Conservation (phyloP, 1,140 invertebrate genomes). For the Planococcus citri region DNA sequence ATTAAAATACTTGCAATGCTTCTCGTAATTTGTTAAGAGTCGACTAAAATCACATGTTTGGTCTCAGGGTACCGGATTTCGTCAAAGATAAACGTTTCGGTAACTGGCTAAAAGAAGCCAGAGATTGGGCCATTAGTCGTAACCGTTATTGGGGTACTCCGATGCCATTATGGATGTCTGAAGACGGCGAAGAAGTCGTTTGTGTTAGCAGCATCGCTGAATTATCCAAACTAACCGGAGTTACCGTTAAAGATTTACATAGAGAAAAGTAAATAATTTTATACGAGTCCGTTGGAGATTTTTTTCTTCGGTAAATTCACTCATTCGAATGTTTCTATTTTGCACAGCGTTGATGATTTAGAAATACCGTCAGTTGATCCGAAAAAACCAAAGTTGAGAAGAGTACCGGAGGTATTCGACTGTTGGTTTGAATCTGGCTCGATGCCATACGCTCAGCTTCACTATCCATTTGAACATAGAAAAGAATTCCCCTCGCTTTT, state of each 20-base stretch:
- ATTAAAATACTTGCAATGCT: background rate
- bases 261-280: constrained; percentile 54
- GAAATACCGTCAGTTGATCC: constrained; percentile 81
- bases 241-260: constrained; percentile 80
- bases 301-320: no score
- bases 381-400: constrained; percentile 65
- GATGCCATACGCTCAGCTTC: constrained; percentile 96
- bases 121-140: constrained; percentile 95
- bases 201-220: constrained; percentile 92
- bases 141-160: constrained; percentile 99
- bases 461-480: constrained; percentile 89
- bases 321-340: constrained; percentile 26
- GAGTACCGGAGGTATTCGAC: constrained; percentile 94
- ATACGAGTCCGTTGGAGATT: background rate
- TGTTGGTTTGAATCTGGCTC: constrained; percentile 99
- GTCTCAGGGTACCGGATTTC: constrained; percentile 73
- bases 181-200: constrained; percentile 84
- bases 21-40: background rate
- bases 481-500: constrained; percentile 89
- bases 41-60: constrained; percentile 29
- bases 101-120: constrained; percentile 94
- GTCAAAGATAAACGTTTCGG: constrained; percentile 97
- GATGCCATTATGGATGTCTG: constrained; percentile 93
- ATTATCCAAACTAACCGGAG: constrained; percentile 67
- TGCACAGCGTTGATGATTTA: constrained; percentile 66